These are phyloP conservation scores for Anoplius nigerrimus DNA, from an alignment of 2,888 invertebrate species.

Conservation along the genomic window DNA sequence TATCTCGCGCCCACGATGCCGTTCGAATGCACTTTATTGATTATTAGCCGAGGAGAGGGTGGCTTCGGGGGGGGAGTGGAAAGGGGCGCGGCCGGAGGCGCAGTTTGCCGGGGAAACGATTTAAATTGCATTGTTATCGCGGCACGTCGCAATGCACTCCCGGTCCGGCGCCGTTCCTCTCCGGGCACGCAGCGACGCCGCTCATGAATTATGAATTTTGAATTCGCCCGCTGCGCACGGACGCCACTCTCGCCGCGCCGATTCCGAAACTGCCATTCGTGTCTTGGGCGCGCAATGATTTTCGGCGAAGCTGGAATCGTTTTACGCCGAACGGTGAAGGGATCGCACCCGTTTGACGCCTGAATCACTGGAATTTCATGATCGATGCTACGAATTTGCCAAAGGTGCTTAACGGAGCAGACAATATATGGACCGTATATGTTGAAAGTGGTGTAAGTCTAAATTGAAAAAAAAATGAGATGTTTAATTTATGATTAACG, in stretches of 20 bases:
- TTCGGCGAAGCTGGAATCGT: too few species aligned
- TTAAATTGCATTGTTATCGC: constrained; percentile 20
- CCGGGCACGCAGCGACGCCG: background rate
- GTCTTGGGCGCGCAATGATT: too few species aligned
- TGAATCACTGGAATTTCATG: too few species aligned
- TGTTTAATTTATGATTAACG: too few species aligned
- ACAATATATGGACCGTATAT: too few species aligned
- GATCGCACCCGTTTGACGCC: too few species aligned
- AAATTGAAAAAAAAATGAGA: too few species aligned
- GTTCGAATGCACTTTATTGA: constrained; percentile 34
- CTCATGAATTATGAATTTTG: constrained; percentile 25
- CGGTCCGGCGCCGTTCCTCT: background rate
- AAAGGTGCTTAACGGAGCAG: too few species aligned
- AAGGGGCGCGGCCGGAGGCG: background rate
- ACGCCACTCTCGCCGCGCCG: constrained; percentile 38
- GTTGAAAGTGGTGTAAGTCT: too few species aligned
- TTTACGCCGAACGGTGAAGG: too few species aligned
- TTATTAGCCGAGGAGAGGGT: constrained; percentile 21
- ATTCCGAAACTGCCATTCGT: too few species aligned
- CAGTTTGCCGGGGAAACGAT: constrained; percentile 15
- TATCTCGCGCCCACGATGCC: constrained; percentile 9
- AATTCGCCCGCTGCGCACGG: constrained; percentile 9
- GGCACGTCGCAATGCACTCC: constrained; percentile 5
- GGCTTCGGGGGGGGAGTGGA: background rate
- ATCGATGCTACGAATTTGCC: too few species aligned